phyloP scores from a whole-genome alignment of 2,113 vertebrate species.

The Tylochromis polylepis region DNA sequence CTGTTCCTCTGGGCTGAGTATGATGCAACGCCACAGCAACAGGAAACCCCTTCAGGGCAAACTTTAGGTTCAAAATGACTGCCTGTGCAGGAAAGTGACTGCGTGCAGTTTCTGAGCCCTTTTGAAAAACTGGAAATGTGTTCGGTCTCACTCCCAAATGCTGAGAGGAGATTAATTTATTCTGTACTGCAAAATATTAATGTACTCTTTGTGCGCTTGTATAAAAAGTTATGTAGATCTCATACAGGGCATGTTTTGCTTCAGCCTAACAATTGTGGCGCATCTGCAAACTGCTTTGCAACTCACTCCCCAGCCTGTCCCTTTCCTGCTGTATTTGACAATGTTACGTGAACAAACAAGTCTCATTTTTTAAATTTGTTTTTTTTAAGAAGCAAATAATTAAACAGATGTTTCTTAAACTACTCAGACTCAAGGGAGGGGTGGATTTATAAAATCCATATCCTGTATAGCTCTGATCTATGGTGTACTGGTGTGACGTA shows the following conservation, averaged over 20 bases:
- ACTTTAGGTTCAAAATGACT: background rate
- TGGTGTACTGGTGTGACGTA: background rate
- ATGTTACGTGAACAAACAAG: accelerated
- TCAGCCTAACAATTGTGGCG: background rate
- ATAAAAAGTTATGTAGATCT: background rate
- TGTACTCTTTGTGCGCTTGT: background rate
- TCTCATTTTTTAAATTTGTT: background rate
- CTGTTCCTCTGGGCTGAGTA: background rate
- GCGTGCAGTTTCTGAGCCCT: background rate
- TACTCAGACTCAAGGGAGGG: accelerated
- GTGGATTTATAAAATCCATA: background rate
- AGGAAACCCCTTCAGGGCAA: background rate
- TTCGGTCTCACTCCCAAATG: background rate
- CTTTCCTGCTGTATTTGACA: background rate
- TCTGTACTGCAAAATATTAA: background rate
- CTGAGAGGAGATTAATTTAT: background rate
- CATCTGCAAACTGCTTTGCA: background rate
- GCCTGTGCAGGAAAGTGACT: constrained; percentile 20
- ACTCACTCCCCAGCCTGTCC: background rate
- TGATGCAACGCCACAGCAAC: constrained; percentile 45
- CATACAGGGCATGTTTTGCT: background rate
- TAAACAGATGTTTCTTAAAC: background rate
- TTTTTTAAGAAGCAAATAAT: background rate
- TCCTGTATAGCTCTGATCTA: background rate
- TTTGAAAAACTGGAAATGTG: background rate